Percentiles rank a stretch among this genome's conserved stretches.
These are phyloP conservation scores for Diarsia dahlii DNA, from an alignment of 2,888 invertebrate genomes.

Conservation along the genomic window DNA sequence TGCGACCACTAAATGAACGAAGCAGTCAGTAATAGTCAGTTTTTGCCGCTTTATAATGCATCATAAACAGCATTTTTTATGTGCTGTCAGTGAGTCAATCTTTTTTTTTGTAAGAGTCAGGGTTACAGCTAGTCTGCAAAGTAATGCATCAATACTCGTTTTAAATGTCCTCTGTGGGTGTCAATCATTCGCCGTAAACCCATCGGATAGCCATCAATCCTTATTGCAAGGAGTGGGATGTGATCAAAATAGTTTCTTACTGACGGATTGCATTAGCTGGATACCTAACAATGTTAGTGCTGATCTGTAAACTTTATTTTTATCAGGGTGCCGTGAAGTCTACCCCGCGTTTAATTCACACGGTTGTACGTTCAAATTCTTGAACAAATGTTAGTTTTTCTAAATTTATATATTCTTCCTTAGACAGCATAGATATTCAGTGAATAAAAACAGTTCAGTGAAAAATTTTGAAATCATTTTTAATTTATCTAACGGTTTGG, in stretches of 20 bases:
- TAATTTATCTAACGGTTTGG: too few species aligned
- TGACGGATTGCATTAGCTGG: slow-evolving; percentile 26
- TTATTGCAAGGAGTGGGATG: slow-evolving; percentile 26
- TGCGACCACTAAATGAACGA: too few species aligned
- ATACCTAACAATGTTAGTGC: slow-evolving; percentile 5
- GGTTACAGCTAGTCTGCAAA: background rate
- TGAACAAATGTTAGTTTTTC: background rate
- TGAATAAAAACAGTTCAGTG: too few species aligned
- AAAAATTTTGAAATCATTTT: too few species aligned
- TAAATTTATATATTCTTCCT: background rate
- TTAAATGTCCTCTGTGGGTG: slow-evolving; percentile 25
- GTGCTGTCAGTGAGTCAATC: slow-evolving; percentile 1
- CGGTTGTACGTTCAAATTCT: background rate
- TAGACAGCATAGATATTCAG: too few species aligned
- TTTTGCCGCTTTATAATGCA: background rate
- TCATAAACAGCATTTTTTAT: background rate
- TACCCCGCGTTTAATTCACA: background rate
- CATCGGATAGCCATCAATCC: slow-evolving; percentile 36
- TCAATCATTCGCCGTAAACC: slow-evolving; percentile 32
- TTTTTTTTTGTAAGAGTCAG: background rate
- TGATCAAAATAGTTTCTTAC: slow-evolving; percentile 30
- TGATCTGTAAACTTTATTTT: background rate
- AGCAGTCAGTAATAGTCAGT: too few species aligned
- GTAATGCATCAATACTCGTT: slow-evolving; percentile 3
- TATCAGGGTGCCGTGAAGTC: background rate